Evolutionary conservation across 2,888 invertebrate species (phyloP), one percentile per base, ranked within the genome.

Genomic region (Helleia helle): DNA sequence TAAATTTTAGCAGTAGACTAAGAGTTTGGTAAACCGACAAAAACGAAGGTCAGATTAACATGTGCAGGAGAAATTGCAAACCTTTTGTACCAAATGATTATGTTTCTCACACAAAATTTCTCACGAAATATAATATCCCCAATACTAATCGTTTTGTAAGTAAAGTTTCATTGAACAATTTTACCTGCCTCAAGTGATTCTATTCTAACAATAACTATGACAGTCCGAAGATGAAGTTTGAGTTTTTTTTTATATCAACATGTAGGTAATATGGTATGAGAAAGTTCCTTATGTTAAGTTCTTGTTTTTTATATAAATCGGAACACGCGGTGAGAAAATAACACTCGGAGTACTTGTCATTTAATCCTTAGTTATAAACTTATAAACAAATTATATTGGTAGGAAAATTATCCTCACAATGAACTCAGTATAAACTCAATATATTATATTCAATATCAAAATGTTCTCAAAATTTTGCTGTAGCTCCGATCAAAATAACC

Each of bases 141-240:
- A 44, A 42, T 40, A 41, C 11, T 34, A 34, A 34, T 34, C 9
- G 34, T 11, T 18, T 34, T 34, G 34, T 12, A 34, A 34, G 12
- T 18, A 34, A 22, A 18, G 22, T 34, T 22, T 34, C 38, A 47
- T 48, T 43, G 45, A 46, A 48, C 44, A 48, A 47, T 41, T 49
- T 49, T 65, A 65, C 65, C 65, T 65, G 62, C 51, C 60, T 64
- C 66, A 69, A 66, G 67, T 70, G 66, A 62, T 69, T 62, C 57
- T 40, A 43, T 41, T 44, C 11, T 15, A 27, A 37, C 37, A 40
- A 40, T 40, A 15, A 34, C 11, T 12, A 30, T 13, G 39, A 25
- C 39, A 13, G 25, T 14, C 22, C 24, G 9, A 29, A 30, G 22
- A 22, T 15, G 12, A 31, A 25, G 31, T 25, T 40, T 14, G 13